These are phyloP conservation scores for Delichon dasypus DNA, from an alignment of 2,797 vertebrate species.

Conservation along the genomic window DNA sequence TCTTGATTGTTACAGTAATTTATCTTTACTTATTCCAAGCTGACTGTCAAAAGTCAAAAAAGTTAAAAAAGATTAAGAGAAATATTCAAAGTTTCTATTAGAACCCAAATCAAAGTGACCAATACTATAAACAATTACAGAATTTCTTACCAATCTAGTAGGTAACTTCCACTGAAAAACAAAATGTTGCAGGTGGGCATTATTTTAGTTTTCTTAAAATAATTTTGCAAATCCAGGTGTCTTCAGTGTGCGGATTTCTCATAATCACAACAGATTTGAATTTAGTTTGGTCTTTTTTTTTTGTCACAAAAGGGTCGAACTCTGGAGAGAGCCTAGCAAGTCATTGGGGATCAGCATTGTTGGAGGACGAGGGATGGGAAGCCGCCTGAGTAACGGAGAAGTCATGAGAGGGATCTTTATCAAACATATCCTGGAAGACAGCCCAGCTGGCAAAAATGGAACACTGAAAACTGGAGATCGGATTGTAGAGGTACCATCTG, in stretches of 20 bases:
- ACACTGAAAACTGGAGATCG: conserved; percentile 95
- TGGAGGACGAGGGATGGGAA: conserved; percentile 97
- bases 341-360: conserved; percentile 98
- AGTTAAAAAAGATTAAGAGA: neutral
- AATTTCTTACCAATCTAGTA: neutral
- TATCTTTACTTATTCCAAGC: neutral
- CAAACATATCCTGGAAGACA: conserved; percentile 96
- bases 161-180: neutral
- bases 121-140: neutral
- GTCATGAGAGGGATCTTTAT: conserved; percentile 99
- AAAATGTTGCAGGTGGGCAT: neutral
- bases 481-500: conserved; percentile 86
- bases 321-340: conserved; percentile 90
- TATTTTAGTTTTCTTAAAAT: neutral
- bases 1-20: neutral
- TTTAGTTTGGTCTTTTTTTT: neutral
- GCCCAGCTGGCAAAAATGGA: conserved; percentile 92
- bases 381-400: conserved; percentile 93
- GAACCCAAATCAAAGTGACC: neutral
- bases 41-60: neutral
- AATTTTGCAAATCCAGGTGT: neutral
- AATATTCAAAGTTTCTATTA: neutral
- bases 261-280: neutral
- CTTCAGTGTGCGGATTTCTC: neutral
- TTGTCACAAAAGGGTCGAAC: conserved; percentile 84